Conservation (phyloP, 2,888 invertebrate genomes). For the Cotesia congregata region DNA sequence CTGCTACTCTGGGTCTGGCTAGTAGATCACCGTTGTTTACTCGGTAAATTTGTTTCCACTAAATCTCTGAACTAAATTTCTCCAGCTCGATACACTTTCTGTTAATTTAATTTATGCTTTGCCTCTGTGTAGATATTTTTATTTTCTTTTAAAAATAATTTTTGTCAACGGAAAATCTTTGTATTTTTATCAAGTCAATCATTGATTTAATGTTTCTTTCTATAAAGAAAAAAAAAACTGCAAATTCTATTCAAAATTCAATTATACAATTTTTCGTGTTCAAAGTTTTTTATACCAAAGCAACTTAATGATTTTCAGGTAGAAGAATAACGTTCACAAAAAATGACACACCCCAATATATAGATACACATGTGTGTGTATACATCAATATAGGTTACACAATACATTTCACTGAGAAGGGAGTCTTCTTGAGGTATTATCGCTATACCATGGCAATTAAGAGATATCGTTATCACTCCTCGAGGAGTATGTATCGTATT, state of each 20-base stretch:
- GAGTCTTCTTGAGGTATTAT: conserved; percentile 26
- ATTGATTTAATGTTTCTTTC: background rate
- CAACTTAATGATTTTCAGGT: background rate
- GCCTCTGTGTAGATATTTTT: background rate
- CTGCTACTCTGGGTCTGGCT: background rate
- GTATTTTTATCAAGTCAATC: background rate
- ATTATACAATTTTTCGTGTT: background rate
- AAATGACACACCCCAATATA: conserved; percentile 17
- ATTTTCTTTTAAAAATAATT: background rate
- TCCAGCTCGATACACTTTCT: conserved; percentile 26
- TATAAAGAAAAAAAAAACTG: too few species aligned
- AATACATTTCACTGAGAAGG: conserved; percentile 7
- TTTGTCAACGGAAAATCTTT: background rate
- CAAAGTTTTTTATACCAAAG: background rate
- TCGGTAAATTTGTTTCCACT: conserved; percentile 30
- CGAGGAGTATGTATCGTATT: conserved; percentile 15
- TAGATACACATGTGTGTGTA: conserved; percentile 21
- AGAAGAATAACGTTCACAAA: conserved; percentile 4
- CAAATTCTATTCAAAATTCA: background rate
- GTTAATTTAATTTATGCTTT: conserved; percentile 29
- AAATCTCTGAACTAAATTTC: conserved; percentile 30
- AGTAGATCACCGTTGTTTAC: conserved; percentile 17
- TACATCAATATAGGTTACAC: background rate
- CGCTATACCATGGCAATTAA: conserved; percentile 31
- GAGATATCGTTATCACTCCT: conserved; percentile 33